A percentile compares a stretch with the other conserved stretches of the same genome.
Conservation (phyloP, 2,113 vertebrate genomes). For the Phaetusa simplex region DNA sequence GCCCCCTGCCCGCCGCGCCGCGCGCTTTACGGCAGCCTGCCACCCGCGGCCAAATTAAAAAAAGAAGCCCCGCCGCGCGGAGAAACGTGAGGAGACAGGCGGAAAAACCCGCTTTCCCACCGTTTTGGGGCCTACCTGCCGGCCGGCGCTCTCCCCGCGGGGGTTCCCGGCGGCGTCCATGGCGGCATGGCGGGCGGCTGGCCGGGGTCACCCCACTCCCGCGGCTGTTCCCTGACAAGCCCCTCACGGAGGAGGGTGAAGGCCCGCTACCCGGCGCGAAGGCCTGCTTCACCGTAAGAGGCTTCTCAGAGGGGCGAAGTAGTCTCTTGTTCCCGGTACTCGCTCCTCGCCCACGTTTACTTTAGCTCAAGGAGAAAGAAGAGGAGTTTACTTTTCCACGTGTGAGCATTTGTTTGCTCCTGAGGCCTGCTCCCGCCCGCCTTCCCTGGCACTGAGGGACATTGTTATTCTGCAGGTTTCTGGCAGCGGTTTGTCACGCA, state of each 20-base stretch:
- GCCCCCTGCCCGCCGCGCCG: background rate
- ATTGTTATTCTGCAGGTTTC: accelerated
- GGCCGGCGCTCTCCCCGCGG: accelerated
- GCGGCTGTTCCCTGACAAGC: accelerated
- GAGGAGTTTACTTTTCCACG: background rate
- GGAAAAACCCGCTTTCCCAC: too few relatives aligned
- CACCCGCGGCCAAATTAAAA: accelerated
- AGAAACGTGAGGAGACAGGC: too few relatives aligned
- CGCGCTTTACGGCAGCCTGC: background rate
- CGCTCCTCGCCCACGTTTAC: background rate
- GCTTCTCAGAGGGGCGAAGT: accelerated
- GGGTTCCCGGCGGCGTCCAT: background rate
- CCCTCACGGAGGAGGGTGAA: accelerated
- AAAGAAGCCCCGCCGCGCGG: accelerated
- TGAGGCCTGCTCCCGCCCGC: accelerated
- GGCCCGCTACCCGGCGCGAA: background rate
- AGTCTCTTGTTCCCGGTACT: accelerated
- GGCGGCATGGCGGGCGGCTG: background rate
- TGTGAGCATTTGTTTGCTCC: accelerated
- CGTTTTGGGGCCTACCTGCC: background rate
- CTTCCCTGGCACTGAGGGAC: too few relatives aligned
- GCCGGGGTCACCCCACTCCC: background rate
- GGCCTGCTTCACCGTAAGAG: accelerated
- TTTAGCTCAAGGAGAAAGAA: background rate
- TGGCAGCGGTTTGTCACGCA: accelerated